Conservation (phyloP, 2,797 vertebrate genomes). For the Streptopelia turtur region DNA sequence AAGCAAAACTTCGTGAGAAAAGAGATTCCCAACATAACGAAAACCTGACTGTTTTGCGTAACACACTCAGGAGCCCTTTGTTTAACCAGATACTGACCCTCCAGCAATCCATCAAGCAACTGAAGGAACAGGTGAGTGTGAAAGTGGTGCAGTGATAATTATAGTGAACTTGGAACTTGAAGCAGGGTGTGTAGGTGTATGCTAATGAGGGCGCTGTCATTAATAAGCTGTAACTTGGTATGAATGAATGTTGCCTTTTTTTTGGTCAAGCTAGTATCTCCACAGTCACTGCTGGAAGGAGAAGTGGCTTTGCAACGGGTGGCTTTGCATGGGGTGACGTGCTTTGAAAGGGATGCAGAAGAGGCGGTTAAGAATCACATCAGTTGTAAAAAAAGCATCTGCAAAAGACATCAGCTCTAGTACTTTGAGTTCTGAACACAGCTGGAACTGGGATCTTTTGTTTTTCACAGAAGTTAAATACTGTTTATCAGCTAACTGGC, state of each 20-base stretch:
- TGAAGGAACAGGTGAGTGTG: constrained; percentile 87
- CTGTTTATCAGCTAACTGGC: constrained; percentile 35
- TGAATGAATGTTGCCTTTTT: background rate
- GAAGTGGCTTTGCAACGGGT: background rate
- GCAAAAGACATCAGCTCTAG: constrained; percentile 9
- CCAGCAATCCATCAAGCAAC: constrained; percentile 93
- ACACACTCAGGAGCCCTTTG: constrained; percentile 88
- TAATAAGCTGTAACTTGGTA: background rate
- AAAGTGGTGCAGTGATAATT: background rate
- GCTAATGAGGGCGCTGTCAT: background rate
- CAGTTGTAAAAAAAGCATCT: background rate
- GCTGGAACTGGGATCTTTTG: constrained; percentile 18
- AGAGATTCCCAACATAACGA: constrained; percentile 89
- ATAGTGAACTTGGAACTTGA: background rate
- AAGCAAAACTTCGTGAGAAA: constrained; percentile 86
- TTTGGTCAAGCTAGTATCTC: background rate
- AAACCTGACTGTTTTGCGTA: constrained; percentile 80
- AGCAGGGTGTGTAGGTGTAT: background rate
- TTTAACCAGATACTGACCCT: constrained; percentile 93
- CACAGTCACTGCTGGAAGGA: background rate
- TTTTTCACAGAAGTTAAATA: constrained; percentile 27
- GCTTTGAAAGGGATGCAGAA: background rate
- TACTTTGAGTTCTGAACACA: background rate
- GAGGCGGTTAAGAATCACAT: background rate
- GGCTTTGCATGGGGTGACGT: rapidly evolving